Evolutionary conservation across 2,888 invertebrate genomes (phyloP).

Genomic region (Coronaproctus castanopsis): DNA sequence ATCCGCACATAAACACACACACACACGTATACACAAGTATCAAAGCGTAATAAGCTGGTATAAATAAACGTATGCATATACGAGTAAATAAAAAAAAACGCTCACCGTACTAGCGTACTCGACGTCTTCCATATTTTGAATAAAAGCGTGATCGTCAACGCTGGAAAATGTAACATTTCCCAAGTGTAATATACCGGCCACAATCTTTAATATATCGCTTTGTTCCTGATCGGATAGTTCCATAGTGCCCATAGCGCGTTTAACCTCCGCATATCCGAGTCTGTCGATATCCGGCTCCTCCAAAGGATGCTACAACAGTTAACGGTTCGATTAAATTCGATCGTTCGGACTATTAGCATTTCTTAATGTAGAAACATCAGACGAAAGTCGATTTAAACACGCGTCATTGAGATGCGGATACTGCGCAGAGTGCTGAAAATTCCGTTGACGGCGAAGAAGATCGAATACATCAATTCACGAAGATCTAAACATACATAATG

Average conservation of each 20-base stretch:
- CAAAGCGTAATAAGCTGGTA: too few species aligned
- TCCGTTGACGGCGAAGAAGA: too few species aligned
- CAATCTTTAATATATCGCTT: conserved; percentile 60
- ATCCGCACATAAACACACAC: too few species aligned
- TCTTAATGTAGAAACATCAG: too few species aligned
- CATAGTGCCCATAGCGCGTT: conserved; percentile 80
- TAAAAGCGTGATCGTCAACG: not conserved
- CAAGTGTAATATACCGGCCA: conserved; percentile 73
- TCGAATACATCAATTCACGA: too few species aligned
- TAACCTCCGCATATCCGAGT: conserved; percentile 66
- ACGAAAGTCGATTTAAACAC: too few species aligned
- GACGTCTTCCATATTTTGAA: not conserved
- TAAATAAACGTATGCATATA: too few species aligned
- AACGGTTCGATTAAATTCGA: not conserved
- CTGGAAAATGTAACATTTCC: conserved; percentile 62
- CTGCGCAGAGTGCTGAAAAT: too few species aligned
- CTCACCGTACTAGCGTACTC: not conserved
- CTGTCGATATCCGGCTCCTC: conserved; percentile 51
- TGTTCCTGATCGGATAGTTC: conserved; percentile 68
- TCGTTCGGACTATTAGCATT: too few species aligned
- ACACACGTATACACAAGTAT: too few species aligned
- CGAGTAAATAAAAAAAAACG: not conserved
- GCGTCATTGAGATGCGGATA: too few species aligned
- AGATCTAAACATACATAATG: too few species aligned
- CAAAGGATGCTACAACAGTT: not conserved